Evolutionary conservation across 1,140 invertebrate species (phyloP).

Genomic region (Magallana angulata): DNA sequence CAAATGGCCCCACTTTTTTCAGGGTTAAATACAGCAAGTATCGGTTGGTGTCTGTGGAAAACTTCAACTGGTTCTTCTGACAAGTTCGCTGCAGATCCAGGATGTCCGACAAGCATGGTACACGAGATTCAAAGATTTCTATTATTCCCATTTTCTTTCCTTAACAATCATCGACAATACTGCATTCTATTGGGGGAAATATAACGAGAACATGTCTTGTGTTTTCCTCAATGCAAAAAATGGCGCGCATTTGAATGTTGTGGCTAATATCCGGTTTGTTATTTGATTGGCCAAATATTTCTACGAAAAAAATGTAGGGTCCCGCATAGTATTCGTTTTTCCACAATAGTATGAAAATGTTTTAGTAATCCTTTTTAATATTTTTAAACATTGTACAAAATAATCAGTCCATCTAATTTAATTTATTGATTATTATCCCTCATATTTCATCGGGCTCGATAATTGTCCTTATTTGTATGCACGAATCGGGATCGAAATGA

Average conservation of each 20-base stretch:
- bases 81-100: constrained; percentile 68
- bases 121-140: constrained; percentile 61
- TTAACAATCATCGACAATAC: not conserved
- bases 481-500: no score
- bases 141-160: constrained; percentile 15
- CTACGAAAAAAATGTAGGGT: no score
- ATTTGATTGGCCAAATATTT: not conserved
- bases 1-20: constrained; percentile 70
- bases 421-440: no score
- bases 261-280: not conserved
- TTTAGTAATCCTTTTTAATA: no score
- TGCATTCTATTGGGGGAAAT: not conserved
- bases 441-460: no score
- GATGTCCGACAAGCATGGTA: constrained; percentile 70
- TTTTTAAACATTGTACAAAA: no score
- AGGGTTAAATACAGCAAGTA: constrained; percentile 71
- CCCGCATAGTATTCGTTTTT: no score
- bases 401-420: no score
- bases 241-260: constrained; percentile 19
- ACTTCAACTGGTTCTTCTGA: constrained; percentile 64
- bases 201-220: constrained; percentile 1
- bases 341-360: no score
- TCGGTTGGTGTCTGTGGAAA: constrained; percentile 73
- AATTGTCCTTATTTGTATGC: no score
- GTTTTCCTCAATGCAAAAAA: not conserved